Evolutionary conservation across 2,888 invertebrate genomes (phyloP).

Genomic region (Chaitophorus viminalis): DNA sequence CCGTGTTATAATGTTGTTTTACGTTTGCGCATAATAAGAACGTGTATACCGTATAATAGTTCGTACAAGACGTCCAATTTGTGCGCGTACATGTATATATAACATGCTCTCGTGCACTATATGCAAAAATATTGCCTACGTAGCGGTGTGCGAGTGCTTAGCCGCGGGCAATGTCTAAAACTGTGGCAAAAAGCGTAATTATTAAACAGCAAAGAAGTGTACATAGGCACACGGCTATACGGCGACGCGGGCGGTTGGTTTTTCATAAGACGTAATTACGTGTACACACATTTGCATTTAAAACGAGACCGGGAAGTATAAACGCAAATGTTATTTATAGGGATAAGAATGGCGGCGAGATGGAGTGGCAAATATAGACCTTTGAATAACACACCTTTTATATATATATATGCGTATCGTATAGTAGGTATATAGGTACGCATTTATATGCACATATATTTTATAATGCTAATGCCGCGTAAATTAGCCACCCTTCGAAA

Average conservation of each 20-base stretch:
- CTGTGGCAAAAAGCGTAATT: background rate
- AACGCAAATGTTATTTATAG: background rate
- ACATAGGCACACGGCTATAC: no score
- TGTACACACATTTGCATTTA: slow-evolving; percentile 18
- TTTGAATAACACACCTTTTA: background rate
- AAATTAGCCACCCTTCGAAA: slow-evolving; percentile 4
- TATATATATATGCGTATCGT: background rate
- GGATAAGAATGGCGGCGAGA: background rate
- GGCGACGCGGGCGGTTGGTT: background rate
- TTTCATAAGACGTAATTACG: background rate
- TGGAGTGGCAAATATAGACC: background rate
- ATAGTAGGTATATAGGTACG: no score
- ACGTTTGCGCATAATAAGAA: no score
- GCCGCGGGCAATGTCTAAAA: background rate
- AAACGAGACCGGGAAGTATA: background rate
- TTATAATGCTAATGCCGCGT: background rate
- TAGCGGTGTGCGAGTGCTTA: background rate
- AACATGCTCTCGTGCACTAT: no score
- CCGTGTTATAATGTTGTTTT: background rate
- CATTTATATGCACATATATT: background rate
- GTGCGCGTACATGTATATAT: no score
- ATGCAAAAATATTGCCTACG: no score
- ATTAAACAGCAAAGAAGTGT: background rate
- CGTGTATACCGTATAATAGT: no score
- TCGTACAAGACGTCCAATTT: no score